Percentiles rank a stretch among this genome's conserved stretches.
Evolutionary conservation across 2,888 invertebrate species (phyloP).

Genomic region (Oegoconia quadripuncta): DNA sequence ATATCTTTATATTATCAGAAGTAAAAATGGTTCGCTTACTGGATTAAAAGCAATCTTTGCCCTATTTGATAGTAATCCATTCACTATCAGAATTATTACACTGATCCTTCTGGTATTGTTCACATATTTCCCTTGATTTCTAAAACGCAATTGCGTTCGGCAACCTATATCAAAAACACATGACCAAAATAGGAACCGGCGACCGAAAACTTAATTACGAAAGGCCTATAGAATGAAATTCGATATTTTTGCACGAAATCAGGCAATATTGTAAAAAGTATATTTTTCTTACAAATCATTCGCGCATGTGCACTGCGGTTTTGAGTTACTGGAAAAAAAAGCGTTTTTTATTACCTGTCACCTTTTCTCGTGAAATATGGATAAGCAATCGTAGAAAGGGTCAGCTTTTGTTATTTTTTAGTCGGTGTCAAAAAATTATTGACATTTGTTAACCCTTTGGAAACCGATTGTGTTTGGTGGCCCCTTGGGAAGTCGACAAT

Average conservation of each 20-base stretch:
- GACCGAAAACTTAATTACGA: slow-evolving; percentile 48
- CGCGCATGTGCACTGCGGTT: slow-evolving; percentile 63
- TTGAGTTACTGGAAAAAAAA: slow-evolving; percentile 53
- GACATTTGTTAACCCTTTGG: slow-evolving; percentile 51
- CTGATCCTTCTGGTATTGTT: no score
- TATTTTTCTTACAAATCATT: slow-evolving; percentile 64
- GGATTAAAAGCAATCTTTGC: no score
- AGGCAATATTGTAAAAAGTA: slow-evolving; percentile 65
- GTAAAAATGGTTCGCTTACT: no score
- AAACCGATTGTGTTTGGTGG: slow-evolving; percentile 28
- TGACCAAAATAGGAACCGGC: slow-evolving; percentile 53
- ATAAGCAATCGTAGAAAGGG: slow-evolving; percentile 63
- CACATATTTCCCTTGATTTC: slow-evolving; percentile 46
- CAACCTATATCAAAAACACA: slow-evolving; percentile 55
- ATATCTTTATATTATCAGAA: no score
- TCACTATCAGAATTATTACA: no score
- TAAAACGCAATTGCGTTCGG: slow-evolving; percentile 21
- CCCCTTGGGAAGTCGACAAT: slow-evolving; percentile 31
- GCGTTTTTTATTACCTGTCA: slow-evolving; percentile 53
- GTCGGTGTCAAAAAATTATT: slow-evolving; percentile 38
- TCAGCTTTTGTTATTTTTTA: slow-evolving; percentile 47
- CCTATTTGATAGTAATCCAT: no score
- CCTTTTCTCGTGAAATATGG: slow-evolving; percentile 51
- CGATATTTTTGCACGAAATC: slow-evolving; percentile 71
- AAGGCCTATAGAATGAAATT: slow-evolving; percentile 42